These are phyloP conservation scores for Caenorhabditis afra DNA, from an alignment of 2,888 invertebrate genomes.

Conservation along the genomic window DNA sequence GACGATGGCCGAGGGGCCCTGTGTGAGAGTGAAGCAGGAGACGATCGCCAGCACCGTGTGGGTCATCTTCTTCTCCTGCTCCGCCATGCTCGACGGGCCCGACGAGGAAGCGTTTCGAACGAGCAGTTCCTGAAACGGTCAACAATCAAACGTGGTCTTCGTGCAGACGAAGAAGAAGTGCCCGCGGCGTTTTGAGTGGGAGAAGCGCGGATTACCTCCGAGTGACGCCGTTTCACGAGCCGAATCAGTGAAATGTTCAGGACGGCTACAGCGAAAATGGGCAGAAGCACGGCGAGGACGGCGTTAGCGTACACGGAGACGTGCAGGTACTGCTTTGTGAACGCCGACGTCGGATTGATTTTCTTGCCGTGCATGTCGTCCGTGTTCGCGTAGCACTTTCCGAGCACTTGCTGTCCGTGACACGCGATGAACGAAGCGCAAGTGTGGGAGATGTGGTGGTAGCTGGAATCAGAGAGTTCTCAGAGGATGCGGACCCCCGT, in stretches of 20 bases:
- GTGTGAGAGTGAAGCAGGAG: slow-evolving; percentile 71
- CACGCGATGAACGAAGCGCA: slow-evolving; percentile 64
- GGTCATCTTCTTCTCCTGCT: slow-evolving; percentile 73
- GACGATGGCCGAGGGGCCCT: slow-evolving; percentile 67
- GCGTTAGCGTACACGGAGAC: slow-evolving; percentile 60
- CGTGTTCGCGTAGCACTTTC: slow-evolving; percentile 62
- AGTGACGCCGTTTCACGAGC: slow-evolving; percentile 65
- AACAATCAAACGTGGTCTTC: not conserved
- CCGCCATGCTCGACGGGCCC: slow-evolving; percentile 56
- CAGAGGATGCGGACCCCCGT: not conserved
- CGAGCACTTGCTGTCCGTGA: slow-evolving; percentile 61
- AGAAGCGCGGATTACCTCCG: slow-evolving; percentile 51
- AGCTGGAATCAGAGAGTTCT: slow-evolving; percentile 29
- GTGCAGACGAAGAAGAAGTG: slow-evolving; percentile 4
- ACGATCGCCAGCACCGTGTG: slow-evolving; percentile 71
- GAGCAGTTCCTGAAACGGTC: slow-evolving; percentile 53
- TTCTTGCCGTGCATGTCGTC: slow-evolving; percentile 56
- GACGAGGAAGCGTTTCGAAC: slow-evolving; percentile 51
- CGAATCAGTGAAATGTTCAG: slow-evolving; percentile 68
- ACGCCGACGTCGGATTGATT: slow-evolving; percentile 58
- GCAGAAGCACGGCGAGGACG: slow-evolving; percentile 64
- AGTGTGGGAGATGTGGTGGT: slow-evolving; percentile 66
- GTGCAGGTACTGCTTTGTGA: slow-evolving; percentile 57
- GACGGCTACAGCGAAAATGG: slow-evolving; percentile 66
- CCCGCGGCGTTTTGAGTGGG: slow-evolving; percentile 39